Evolutionary conservation across 2,888 invertebrate genomes (phyloP).

Genomic region (Drosophila fungiperda): DNA sequence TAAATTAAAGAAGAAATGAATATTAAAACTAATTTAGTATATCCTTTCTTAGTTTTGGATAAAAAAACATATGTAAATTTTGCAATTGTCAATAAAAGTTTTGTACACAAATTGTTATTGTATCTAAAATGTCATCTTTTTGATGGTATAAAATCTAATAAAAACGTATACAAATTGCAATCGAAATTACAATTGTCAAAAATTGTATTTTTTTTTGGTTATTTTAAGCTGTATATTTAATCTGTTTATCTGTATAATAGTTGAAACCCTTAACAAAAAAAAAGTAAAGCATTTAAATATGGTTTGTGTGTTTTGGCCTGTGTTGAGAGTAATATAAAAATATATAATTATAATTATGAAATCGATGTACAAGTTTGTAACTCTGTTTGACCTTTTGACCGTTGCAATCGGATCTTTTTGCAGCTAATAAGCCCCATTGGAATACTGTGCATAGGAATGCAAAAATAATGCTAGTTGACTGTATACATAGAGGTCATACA

Average conservation of each 20-base stretch:
- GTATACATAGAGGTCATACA: neutral
- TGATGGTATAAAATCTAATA: neutral
- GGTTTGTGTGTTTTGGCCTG: neutral
- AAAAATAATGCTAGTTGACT: conserved; percentile 12
- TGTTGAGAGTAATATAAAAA: neutral
- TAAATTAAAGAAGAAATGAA: neutral
- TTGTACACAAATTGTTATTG: neutral
- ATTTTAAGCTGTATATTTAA: neutral
- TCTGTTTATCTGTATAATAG: neutral
- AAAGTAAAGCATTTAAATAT: neutral
- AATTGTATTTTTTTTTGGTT: too few species aligned
- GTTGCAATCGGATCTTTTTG: conserved; percentile 17
- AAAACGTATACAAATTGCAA: neutral
- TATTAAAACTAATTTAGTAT: neutral
- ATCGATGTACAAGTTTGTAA: neutral
- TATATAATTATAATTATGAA: neutral
- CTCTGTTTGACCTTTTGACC: conserved; percentile 28
- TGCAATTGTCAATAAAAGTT: neutral
- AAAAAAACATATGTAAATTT: neutral
- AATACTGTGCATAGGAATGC: conserved; percentile 20
- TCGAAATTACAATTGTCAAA: neutral
- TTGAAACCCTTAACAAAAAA: neutral
- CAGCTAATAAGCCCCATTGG: conserved; percentile 41
- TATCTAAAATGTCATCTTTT: neutral
- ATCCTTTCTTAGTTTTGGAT: neutral